Evolutionary conservation across 2,113 vertebrate genomes (phyloP), one percentile per base, ranked within the genome.

Genomic region (Sinocyclocheilus maitianheensis): DNA sequence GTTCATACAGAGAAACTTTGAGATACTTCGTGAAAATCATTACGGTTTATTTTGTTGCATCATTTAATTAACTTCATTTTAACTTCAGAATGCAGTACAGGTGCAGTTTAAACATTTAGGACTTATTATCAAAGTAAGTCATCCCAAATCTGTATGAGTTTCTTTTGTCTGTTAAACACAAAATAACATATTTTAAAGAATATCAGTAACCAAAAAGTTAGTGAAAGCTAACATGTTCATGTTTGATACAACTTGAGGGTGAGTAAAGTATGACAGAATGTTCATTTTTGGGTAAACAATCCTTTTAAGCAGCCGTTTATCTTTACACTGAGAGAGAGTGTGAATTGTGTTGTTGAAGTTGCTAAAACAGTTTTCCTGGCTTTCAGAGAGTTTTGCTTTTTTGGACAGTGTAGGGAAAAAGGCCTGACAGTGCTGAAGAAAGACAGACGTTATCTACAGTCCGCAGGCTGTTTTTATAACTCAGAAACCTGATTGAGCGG

Each of bases 301-400:
- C 22, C 22, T 62, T 62, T 62, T 62, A n/a, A 62, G 69, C 69
- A 51, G 53, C 18, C 6, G 16, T 71, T 55, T 82, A 77, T 77
- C 51, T 86, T 84, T 84, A 63, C 46, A 76, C 34, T 84, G 43
- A 7, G 10, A 24, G 76, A 10, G 65, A 83, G 69, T 48, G 77
- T 80, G 55, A 18, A 53, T 84, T 69, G 62, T 62, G 62, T 80
- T 22, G 10, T 60, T 58, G 13, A 48, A 30, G 22, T 46, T 3
- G 46, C 40, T 82, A 46, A 51, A 82, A 46, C 55, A 1, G 3
- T 20, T 71, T 89, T 85, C 72, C 81, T 79, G 77, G 51, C 40
- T 60, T 69, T 71, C 67, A 10, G 16, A 72, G 9, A 75, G 30
- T 10, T 37, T 77, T 63, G 51, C 46, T 51, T 30, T 74, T 43